Evolutionary conservation across 64 coral and sea anemone species (phyloP), one percentile per base, ranked within the genome.

Genomic region (Montipora cactus): DNA sequence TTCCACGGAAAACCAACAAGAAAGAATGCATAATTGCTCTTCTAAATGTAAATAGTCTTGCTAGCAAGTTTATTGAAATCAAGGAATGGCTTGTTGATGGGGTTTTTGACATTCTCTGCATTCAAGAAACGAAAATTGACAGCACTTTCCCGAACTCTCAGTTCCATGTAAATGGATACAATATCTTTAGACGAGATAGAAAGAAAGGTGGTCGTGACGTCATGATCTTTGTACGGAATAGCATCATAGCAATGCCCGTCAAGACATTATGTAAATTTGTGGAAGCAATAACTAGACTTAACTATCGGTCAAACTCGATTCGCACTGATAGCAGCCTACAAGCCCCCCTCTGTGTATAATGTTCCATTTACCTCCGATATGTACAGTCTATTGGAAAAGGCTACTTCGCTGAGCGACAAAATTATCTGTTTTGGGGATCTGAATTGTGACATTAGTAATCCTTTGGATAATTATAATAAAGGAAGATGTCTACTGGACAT

Each of bases 21-120:
- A 90, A 90, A 77, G 58, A 90, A 78, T 90, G 88, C 75, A 90
- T 61, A 51, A 77, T 78, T 78, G 75, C 88, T 45, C 47, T 44
- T 61, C 88, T 91, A 69, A 91, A 91, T 81, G 49, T 91, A 25
- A 91, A 91, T 62, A 91, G 89, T 51, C 59, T 91, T n/a, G 77
- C 58, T n/a, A 81, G 62, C 59, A 91, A 91, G 44, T 91, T 91
- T 70, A 62, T 68, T 48, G 89, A 91, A 91, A 47, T 91, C 58
- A 81, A 81, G 8, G 89, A 91, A 70, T 91, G 89, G 89, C 78
- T 91, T 48, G 47, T 49, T 49, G 44, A 21, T 61, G 72, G 59
- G 7, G 50, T 77, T 78, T 84, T 93, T 66, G 80, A 87, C 50
- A 87, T 93, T 49, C 74, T 93, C 20, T 79, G 49, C 49, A 71